Evolutionary conservation across 2,113 vertebrate species (phyloP).

Genomic region (Paramormyrops kingsleyae): DNA sequence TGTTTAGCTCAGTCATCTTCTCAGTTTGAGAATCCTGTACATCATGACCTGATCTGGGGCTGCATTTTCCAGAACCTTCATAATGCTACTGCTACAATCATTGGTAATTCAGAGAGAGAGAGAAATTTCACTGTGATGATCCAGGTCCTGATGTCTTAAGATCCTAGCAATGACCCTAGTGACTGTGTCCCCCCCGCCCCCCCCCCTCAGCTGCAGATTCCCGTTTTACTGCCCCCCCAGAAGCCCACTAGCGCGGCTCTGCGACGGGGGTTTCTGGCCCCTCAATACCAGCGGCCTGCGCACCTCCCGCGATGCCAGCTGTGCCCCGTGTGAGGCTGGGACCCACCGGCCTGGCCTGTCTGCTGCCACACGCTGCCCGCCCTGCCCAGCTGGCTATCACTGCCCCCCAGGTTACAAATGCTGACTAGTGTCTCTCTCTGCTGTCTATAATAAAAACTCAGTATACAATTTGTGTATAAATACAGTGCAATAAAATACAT

Average conservation of each 20-base stretch:
- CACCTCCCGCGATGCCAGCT: conserved; percentile 65
- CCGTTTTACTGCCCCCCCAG: conserved; percentile 78
- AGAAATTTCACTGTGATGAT: neutral
- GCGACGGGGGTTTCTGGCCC: conserved; percentile 71
- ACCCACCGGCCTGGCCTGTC: conserved; percentile 57
- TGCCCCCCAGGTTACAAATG: conserved; percentile 65
- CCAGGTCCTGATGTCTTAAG: neutral
- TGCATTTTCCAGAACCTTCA: neutral
- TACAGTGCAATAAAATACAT: neutral
- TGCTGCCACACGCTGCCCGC: conserved; percentile 55
- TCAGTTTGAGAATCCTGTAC: neutral
- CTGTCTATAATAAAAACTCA: neutral
- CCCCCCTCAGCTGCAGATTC: conserved; percentile 68
- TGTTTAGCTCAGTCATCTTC: neutral
- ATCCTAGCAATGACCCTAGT: neutral
- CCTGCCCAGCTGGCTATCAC: conserved; percentile 76
- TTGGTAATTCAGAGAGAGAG: neutral
- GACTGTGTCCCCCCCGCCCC: neutral
- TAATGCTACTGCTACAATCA: neutral
- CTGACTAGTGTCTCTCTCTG: neutral
- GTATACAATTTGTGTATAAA: neutral
- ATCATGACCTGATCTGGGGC: neutral
- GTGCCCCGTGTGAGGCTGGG: conserved; percentile 67
- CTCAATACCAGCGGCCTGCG: conserved; percentile 64
- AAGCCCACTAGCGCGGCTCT: conserved; percentile 59